Percentiles rank a stretch among this genome's conserved stretches.
These are phyloP conservation scores for Lordiphosa fenestrarum DNA, from an alignment of 2,888 invertebrate species.

Conservation along the genomic window DNA sequence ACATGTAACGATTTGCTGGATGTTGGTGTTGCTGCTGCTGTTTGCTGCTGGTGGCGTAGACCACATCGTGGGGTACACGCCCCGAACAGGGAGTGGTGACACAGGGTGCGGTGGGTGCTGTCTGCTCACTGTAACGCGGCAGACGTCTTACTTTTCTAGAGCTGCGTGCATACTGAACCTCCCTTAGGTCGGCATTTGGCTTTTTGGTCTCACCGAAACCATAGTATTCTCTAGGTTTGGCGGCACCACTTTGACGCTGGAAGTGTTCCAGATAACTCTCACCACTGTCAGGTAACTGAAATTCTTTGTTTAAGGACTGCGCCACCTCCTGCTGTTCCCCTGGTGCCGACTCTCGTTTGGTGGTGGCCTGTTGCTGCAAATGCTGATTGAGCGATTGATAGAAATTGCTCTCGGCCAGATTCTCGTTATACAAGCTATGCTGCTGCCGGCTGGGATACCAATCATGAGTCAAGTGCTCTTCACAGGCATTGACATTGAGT, in stretches of 20 bases:
- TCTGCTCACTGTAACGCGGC: neutral
- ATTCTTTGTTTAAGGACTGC: constrained; percentile 1
- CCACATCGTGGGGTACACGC: constrained; percentile 37
- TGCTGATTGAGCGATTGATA: constrained; percentile 77
- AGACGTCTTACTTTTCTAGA: constrained; percentile 12
- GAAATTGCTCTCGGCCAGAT: constrained; percentile 75
- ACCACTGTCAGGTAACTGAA: constrained; percentile 36
- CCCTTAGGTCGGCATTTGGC: constrained; percentile 57
- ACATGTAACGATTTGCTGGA: constrained; percentile 66
- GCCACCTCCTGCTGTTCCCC: constrained; percentile 12
- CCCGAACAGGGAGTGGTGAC: constrained; percentile 14
- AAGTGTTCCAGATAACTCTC: constrained; percentile 78
- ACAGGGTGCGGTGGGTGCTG: constrained; percentile 16
- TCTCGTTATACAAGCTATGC: constrained; percentile 59
- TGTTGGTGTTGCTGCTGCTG: constrained; percentile 16
- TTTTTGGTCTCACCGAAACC: constrained; percentile 49
- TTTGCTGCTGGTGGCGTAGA: constrained; percentile 58
- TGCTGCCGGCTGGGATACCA: constrained; percentile 43
- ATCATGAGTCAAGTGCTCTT: constrained; percentile 43
- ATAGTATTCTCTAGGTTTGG: constrained; percentile 50
- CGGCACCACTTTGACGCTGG: constrained; percentile 51
- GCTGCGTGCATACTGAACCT: constrained; percentile 48
- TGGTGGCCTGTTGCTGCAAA: constrained; percentile 52
- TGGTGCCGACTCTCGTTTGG: no score
- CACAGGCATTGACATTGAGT: constrained; percentile 69